Evolutionary conservation across 2,113 vertebrate species (phyloP), one percentile per base, ranked within the genome.

Genomic region (Spea multiplicata): DNA sequence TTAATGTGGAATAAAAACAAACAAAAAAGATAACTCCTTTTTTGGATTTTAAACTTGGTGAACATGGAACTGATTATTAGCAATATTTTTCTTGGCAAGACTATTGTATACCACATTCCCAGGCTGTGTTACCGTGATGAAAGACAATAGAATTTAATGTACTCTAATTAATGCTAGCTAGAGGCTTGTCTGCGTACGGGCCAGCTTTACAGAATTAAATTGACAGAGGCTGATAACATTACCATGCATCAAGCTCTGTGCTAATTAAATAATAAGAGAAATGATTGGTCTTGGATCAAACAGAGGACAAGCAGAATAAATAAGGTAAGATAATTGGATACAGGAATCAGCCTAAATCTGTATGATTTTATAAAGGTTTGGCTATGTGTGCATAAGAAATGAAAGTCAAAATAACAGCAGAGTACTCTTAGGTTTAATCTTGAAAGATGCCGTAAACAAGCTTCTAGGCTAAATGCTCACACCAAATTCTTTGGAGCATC

Each of bases 311-410:
- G 85, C 86, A 69, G 68, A 84, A 85, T 85, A 83, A 83, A 88
- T 85, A 84, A 83, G 85, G 83, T 79, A 84, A 77, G 82, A 84
- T 87, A 87, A 88, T 85, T 84, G 84, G 86, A 84, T 83, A 84
- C 85, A 85, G 87, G 83, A 86, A 83, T 83, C 82, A 83, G 85
- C 83, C 86, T 83, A 86, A 87, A 85, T 88, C 82, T 86, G 85
- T 85, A 84, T 86, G 30, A 30, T 30, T 30, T 30, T 30, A 30
- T 30, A 30, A 30, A 30, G 30, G 30, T 30, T 30, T 30, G 30
- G 30, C 30, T 30, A 30, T 30, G 30, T 30, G 1, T 30, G 1
- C 30, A 30, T 30, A 30, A 30, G 30, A 30, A 30, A 30, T 30
- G 1, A 30, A 30, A 30, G 30, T 30, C 30, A 30, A 30, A 30